Percentiles rank a stretch among this genome's conserved stretches.
Conservation (phyloP, 2,797 vertebrate species). For the Spinibarbus caldwelli region DNA sequence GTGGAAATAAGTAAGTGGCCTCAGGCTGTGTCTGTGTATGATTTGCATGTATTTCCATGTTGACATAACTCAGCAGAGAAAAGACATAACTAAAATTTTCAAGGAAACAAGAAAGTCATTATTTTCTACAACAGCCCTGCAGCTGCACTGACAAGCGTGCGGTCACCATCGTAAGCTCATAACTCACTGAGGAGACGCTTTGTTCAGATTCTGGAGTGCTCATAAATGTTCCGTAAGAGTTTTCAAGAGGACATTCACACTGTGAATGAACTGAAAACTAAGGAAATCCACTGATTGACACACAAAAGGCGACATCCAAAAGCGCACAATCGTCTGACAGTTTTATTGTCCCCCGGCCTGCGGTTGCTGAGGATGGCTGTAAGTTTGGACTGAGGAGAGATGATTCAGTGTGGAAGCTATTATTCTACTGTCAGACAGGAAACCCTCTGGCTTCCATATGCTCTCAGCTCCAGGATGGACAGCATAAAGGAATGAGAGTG, state of each 20-base stretch:
- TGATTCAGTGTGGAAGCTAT: constrained; percentile 29
- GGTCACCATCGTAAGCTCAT: neutral
- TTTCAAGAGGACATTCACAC: constrained; percentile 15
- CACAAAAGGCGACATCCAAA: constrained; percentile 20
- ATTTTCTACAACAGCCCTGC: neutral
- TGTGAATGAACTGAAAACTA: constrained; percentile 15
- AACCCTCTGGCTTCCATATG: constrained; percentile 24
- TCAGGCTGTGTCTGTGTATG: neutral
- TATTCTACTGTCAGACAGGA: constrained; percentile 31
- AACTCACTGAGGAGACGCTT: neutral
- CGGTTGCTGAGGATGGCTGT: neutral
- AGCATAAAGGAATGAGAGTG: constrained; percentile 31
- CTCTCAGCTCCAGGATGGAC: constrained; percentile 18
- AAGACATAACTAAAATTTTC: neutral
- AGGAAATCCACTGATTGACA: constrained; percentile 20
- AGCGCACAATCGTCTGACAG: constrained; percentile 22
- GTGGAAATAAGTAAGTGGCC: neutral
- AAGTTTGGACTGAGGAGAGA: constrained; percentile 24
- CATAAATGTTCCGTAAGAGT: constrained; percentile 14
- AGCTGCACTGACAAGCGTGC: neutral
- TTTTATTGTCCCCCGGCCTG: neutral
- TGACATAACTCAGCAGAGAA: neutral
- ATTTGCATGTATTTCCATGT: constrained; percentile 32
- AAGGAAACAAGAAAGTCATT: neutral
- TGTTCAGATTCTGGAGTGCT: constrained; percentile 10